phyloP scores from a whole-genome alignment of 2,888 invertebrate species.

The Spialia ferax region DNA sequence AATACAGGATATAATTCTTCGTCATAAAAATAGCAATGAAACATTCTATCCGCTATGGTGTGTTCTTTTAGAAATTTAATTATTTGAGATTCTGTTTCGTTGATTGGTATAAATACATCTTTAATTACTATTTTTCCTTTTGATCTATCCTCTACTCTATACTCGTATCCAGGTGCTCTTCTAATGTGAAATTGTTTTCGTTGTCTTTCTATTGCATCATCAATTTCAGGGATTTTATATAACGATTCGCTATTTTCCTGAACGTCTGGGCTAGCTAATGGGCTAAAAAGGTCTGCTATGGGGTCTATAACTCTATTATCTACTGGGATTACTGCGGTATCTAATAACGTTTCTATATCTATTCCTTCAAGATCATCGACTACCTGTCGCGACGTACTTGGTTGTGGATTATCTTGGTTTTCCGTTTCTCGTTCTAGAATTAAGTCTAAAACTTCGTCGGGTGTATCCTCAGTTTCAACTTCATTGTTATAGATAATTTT shows the following conservation, averaged over 20 bases:
- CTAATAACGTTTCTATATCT: conserved; percentile 4
- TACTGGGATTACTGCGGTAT: neutral
- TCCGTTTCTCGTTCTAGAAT: neutral
- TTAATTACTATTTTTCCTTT: conserved; percentile 44
- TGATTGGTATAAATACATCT: conserved; percentile 46
- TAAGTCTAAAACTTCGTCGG: neutral
- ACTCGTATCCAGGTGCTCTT: conserved; percentile 42
- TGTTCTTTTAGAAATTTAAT: conserved; percentile 42
- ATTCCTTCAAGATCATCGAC: conserved; percentile 5
- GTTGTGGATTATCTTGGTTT: neutral
- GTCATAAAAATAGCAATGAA: conserved; percentile 31
- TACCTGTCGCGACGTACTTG: neutral
- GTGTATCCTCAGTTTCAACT: neutral
- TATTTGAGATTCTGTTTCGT: conserved; percentile 44
- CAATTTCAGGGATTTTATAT: conserved; percentile 27
- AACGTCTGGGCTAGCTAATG: conserved; percentile 22
- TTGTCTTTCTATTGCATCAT: conserved; percentile 48
- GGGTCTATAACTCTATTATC: conserved; percentile 10
- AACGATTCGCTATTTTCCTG: conserved; percentile 27
- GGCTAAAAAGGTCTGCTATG: conserved; percentile 12
- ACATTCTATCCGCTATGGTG: conserved; percentile 36
- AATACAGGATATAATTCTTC: conserved; percentile 44
- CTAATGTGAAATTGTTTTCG: conserved; percentile 50
- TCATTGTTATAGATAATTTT: conserved; percentile 35
- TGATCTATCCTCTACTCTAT: conserved; percentile 48